phyloP scores from a whole-genome alignment of 2,797 vertebrate species.

The Ptychobarbus kaznakovi region DNA sequence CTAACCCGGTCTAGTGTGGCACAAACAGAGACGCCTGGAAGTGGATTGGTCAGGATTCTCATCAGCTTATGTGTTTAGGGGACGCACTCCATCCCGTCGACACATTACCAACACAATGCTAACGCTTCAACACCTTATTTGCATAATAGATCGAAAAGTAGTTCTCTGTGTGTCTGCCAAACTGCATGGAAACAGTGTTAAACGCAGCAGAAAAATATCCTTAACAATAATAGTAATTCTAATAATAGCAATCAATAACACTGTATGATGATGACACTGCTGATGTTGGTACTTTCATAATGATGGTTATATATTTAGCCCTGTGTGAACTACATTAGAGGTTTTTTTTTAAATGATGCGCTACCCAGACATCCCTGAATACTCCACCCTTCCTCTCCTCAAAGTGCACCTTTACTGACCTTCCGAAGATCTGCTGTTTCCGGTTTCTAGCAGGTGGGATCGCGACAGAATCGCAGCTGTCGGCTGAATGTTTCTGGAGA shows the following conservation, averaged over 20 bases:
- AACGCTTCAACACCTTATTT: conserved; percentile 77
- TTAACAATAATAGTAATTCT: conserved; percentile 53
- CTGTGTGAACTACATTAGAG: conserved; percentile 63
- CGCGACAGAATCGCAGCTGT: conserved; percentile 20
- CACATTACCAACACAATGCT: conserved; percentile 62
- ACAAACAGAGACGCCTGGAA: conserved; percentile 27
- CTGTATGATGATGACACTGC: conserved; percentile 42
- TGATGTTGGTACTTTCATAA: conserved; percentile 53
- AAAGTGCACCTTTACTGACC: conserved; percentile 60
- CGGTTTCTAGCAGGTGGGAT: conserved; percentile 44
- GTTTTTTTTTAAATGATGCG: conserved; percentile 52
- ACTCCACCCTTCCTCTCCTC: conserved; percentile 53
- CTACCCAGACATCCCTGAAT: conserved; percentile 61
- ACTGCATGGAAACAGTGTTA: conserved; percentile 72
- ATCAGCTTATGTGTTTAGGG: conserved; percentile 42
- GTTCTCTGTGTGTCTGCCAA: conserved; percentile 57
- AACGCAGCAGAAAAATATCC: conserved; percentile 65
- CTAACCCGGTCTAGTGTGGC: conserved; percentile 12
- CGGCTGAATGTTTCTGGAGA: conserved; percentile 49
- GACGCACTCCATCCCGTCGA: conserved; percentile 53
- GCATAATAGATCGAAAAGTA: conserved; percentile 76
- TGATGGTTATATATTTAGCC: conserved; percentile 62
- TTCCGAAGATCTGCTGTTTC: conserved; percentile 37
- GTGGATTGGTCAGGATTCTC: conserved; percentile 45
- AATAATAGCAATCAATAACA: conserved; percentile 60